Conservation (phyloP, 2,797 vertebrate species). For the Sebastolobus altivelis region DNA sequence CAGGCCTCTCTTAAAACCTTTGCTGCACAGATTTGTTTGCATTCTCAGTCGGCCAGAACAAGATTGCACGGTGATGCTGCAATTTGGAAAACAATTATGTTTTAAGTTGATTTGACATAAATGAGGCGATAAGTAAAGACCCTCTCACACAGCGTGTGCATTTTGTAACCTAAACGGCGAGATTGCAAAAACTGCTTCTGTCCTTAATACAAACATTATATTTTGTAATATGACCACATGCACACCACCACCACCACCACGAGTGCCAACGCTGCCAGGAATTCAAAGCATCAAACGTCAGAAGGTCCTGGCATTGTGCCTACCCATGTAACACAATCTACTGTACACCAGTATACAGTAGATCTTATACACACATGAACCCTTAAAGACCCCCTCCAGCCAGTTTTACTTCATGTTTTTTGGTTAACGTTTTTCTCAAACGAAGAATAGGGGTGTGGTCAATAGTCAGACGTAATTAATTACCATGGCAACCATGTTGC, state of each 20-base stretch:
- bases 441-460: no score
- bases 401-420: no score
- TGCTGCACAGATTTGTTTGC: conserved; percentile 40
- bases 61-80: conserved; percentile 20
- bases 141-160: not conserved
- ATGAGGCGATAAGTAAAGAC: not conserved
- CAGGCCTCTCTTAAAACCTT: conserved; percentile 17
- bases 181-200: not conserved
- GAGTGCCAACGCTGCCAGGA: not conserved
- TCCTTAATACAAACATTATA: not conserved
- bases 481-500: no score
- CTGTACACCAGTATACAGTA: not conserved
- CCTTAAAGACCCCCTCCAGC: no score
- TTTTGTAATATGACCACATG: not conserved
- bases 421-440: no score
- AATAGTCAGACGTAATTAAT: no score
- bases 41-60: conserved; percentile 8
- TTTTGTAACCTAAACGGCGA: not conserved
- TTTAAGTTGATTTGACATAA: not conserved
- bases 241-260: not conserved
- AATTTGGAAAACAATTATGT: conserved; percentile 12
- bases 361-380: not conserved
- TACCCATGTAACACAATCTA: not conserved
- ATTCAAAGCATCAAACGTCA: not conserved
- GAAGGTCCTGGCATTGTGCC: not conserved